Evolutionary conservation across 1,140 invertebrate genomes (phyloP).

Genomic region (Trachelipus rathkii): DNA sequence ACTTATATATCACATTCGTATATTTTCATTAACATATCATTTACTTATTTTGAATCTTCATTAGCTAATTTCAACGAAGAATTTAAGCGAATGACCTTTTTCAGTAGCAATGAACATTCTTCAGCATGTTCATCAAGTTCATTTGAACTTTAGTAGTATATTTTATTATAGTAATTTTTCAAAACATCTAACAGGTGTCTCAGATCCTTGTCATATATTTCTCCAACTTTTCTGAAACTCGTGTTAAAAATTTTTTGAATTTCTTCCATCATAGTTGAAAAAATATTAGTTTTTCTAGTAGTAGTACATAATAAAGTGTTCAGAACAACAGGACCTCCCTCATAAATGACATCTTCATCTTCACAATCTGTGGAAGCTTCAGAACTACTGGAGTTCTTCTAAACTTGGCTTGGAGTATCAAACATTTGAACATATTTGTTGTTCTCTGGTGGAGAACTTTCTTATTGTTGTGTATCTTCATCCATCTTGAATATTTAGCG

Average conservation of each 20-base stretch:
- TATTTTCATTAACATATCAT: background rate
- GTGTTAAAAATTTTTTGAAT: background rate
- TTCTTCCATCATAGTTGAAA: background rate
- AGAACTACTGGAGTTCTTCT: no score
- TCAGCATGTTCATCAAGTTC: background rate
- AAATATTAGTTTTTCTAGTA: background rate
- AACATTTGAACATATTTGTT: no score
- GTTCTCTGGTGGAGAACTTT: no score
- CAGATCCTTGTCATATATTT: background rate
- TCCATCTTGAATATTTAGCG: no score
- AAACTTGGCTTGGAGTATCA: no score
- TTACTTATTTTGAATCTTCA: background rate
- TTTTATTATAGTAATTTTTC: background rate
- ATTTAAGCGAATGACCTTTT: background rate
- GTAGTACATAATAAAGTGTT: no score
- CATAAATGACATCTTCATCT: no score
- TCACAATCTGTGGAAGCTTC: no score
- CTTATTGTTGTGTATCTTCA: no score
- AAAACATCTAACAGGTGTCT: background rate
- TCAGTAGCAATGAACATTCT: background rate
- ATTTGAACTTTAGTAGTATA: background rate
- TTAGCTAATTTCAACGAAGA: background rate
- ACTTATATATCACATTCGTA: background rate
- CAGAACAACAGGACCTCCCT: no score
- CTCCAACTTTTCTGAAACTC: background rate